Evolutionary conservation across 1,140 invertebrate species (phyloP).

Genomic region (Hypothenemus hampei): DNA sequence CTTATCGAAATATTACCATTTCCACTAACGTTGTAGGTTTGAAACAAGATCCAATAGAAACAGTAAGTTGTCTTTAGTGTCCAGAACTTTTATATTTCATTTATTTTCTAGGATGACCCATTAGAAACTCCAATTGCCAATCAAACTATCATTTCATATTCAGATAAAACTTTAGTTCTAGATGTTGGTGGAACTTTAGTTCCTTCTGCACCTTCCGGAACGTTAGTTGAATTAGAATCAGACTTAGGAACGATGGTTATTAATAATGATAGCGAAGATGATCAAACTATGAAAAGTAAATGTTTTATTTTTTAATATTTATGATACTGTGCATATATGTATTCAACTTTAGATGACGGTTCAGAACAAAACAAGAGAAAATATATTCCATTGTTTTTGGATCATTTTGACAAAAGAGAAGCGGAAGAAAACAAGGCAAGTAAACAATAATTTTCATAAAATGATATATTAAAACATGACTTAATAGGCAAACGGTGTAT

Average conservation of each 20-base stretch:
- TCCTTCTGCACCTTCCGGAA: conserved; percentile 54
- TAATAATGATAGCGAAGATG: conserved; percentile 76
- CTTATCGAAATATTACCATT: conserved; percentile 49
- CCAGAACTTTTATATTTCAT: no score
- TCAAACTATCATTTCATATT: conserved; percentile 53
- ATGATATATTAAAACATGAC: no score
- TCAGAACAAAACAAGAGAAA: conserved; percentile 71
- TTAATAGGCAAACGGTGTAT: no score
- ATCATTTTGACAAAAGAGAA: conserved; percentile 94
- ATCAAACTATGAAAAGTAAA: conserved; percentile 90
- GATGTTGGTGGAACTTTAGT: conserved; percentile 57
- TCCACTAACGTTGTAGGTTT: conserved; percentile 39
- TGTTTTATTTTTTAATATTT: no score
- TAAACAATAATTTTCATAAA: no score
- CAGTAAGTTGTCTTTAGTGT: no score
- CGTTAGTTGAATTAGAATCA: conserved; percentile 65
- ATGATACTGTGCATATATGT: no score
- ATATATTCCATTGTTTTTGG: conserved; percentile 86
- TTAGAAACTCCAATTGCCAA: conserved; percentile 47
- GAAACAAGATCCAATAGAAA: conserved; percentile 41
- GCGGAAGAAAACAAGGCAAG: no score
- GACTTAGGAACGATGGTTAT: conserved; percentile 93
- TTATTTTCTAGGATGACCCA: no score
- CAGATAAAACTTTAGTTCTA: conserved; percentile 51
- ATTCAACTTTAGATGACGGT: no score